Conservation (phyloP, 1,140 invertebrate genomes). For the Mya arenaria region DNA sequence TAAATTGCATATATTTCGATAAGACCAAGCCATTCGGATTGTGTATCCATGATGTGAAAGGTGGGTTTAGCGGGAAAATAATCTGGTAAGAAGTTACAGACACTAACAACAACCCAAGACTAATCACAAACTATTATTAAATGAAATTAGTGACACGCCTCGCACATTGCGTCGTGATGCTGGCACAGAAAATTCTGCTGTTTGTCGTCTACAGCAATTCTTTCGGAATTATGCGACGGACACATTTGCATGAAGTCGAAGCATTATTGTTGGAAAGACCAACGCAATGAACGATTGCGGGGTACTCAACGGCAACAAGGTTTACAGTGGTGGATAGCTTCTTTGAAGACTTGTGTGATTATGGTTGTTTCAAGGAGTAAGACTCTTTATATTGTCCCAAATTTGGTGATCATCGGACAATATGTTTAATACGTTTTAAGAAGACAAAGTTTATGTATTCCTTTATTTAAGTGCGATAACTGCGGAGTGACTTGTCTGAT, state of each 20-base stretch:
- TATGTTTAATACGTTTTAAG: no score
- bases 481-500: no score
- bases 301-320: constrained; percentile 18
- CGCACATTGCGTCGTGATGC: constrained; percentile 8
- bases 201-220: constrained; percentile 17
- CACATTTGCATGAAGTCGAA: neutral
- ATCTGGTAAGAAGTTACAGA: constrained; percentile 32
- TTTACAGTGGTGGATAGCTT: constrained; percentile 19
- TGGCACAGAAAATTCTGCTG: constrained; percentile 26
- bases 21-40: constrained; percentile 29
- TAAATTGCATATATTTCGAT: constrained; percentile 27
- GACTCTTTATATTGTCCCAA: no score
- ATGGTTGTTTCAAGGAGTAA: no score
- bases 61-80: constrained; percentile 23
- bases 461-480: no score
- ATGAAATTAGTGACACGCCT: neutral
- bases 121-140: constrained; percentile 37
- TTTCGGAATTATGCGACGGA: constrained; percentile 25
- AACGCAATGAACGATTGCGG: constrained; percentile 8
- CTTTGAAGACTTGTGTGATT: no score
- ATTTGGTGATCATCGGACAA: no score
- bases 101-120: constrained; percentile 18
- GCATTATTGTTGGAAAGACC: constrained; percentile 26
- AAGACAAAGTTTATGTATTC: no score
- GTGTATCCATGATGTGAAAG: constrained; percentile 32